These are phyloP conservation scores for Caenorhabditis wallacei DNA, from an alignment of 2,888 invertebrate genomes.

Conservation along the genomic window DNA sequence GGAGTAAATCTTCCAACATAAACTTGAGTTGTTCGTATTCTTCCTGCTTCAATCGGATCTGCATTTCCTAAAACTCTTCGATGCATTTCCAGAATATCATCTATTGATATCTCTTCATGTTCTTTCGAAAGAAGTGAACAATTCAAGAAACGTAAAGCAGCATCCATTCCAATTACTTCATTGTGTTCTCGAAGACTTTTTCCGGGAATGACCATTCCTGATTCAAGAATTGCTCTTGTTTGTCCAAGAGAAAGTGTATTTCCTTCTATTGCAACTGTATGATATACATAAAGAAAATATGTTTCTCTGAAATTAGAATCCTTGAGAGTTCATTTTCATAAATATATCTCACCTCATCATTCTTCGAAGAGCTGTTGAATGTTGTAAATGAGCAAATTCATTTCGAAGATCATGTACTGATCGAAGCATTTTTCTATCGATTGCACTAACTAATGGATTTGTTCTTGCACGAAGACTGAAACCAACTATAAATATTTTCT, in stretches of 20 bases:
- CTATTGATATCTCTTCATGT: conserved; percentile 84
- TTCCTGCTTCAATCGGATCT: conserved; percentile 94
- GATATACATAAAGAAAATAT: conserved; percentile 95
- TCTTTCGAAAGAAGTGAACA: conserved; percentile 86
- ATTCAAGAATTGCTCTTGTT: conserved; percentile 91
- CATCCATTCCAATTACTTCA: conserved; percentile 89
- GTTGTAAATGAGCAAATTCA: conserved; percentile 86
- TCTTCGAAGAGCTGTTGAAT: conserved; percentile 87
- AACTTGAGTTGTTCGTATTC: conserved; percentile 90
- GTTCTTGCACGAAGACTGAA: conserved; percentile 89
- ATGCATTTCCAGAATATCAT: conserved; percentile 94
- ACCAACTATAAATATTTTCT: background rate
- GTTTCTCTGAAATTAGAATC: conserved; percentile 90
- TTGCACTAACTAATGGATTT: conserved; percentile 90
- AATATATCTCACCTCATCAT: conserved; percentile 89
- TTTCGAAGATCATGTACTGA: conserved; percentile 87
- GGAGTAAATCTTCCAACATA: conserved; percentile 88
- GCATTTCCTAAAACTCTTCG: conserved; percentile 94
- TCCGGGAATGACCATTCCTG: conserved; percentile 89
- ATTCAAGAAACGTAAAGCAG: conserved; percentile 94
- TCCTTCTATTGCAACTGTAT: conserved; percentile 97
- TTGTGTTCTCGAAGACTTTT: conserved; percentile 96
- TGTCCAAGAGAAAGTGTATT: conserved; percentile 96
- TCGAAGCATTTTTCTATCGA: conserved; percentile 90
- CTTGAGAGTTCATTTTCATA: background rate